Evolutionary conservation across 2,113 vertebrate genomes (phyloP), one percentile per base, ranked within the genome.

Genomic region (Austrofundulus limnaeus): DNA sequence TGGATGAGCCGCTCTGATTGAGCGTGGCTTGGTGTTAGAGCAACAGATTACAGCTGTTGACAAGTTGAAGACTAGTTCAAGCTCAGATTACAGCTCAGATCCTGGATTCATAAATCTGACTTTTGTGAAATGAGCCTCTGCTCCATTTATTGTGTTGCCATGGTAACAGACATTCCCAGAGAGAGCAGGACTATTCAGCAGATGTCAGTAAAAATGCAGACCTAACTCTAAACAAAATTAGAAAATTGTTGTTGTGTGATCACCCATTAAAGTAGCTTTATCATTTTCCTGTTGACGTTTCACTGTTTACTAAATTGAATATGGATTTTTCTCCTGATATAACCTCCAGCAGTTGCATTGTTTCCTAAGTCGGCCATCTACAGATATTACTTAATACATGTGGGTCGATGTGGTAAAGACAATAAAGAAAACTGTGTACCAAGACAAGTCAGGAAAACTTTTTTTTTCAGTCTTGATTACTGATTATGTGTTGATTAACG

Each of bases 401-500:
- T 53, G 15, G 56, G 70, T 83, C 49, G 69, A 61, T 81, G 73
- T 51, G 60, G 48, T 74, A 52, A 77, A 61, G 49, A 58, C 17
- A 41, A 68, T 17, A 61, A 56, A 82, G 48, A 74, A 61, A 71
- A 70, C 45, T 54, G 31, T 58, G 37, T 25, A 73, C 56, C 61
- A 78, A 71, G 70, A 85, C 70, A 84, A 77, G 75, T 70, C 46
- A 66, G 57, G 31, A 63, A 80, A 65, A 70, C 54, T 61, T 73
- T 34, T 9, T 34, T 81, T 76, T 66, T 51, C 65, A 16, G 43
- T 70, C 75, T 79, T 87, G 87, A 89, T 85, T 80, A 73, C 77
- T 87, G 83, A 89, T 89, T 87, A 86, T 38, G 43, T 16, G 66
- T 85, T 85, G 83, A 87, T 77, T 79, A 80, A 72, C 57, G 41